A percentile compares a stretch with the other conserved stretches of the same genome.
Evolutionary conservation across 2,888 invertebrate genomes (phyloP).

Genomic region (Endotricha flammealis): DNA sequence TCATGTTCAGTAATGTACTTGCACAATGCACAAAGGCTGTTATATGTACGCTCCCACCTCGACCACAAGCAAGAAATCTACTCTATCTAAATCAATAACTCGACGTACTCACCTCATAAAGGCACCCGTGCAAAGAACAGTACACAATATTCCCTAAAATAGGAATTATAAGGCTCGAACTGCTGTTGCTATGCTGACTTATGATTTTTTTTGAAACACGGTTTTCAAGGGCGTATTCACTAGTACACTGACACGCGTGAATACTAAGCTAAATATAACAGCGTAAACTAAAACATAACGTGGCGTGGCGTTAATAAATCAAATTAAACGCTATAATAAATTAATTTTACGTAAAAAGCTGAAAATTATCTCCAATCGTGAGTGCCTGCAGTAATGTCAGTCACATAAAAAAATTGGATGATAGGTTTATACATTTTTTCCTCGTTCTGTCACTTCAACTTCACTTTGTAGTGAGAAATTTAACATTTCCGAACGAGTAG

Average conservation of each 20-base stretch:
- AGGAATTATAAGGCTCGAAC: slow-evolving; percentile 49
- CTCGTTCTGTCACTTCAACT: too few relatives aligned
- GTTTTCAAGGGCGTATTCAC: slow-evolving; percentile 70
- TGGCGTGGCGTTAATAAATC: slow-evolving; percentile 23
- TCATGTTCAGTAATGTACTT: slow-evolving; percentile 21
- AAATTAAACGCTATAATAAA: slow-evolving; percentile 32
- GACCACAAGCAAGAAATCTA: slow-evolving; percentile 1
- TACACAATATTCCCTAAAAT: slow-evolving; percentile 43
- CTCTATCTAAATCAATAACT: slow-evolving; percentile 9
- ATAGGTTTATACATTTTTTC: too few relatives aligned
- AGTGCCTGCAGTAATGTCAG: slow-evolving; percentile 43
- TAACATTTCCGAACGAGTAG: slow-evolving; percentile 16
- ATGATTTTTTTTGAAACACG: slow-evolving; percentile 58
- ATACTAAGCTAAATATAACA: slow-evolving; percentile 24
- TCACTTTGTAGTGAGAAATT: too few relatives aligned
- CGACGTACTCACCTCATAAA: slow-evolving; percentile 52
- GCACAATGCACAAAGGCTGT: slow-evolving; percentile 28
- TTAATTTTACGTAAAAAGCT: slow-evolving; percentile 40
- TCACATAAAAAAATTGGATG: slow-evolving; percentile 16
- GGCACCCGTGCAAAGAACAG: slow-evolving; percentile 43
- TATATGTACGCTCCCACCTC: slow-evolving; percentile 3
- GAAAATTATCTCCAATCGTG: slow-evolving; percentile 40
- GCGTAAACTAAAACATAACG: slow-evolving; percentile 24
- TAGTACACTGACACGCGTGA: slow-evolving; percentile 33
- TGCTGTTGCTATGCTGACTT: slow-evolving; percentile 75